phyloP scores from a whole-genome alignment of 2,113 vertebrate genomes.

The Centropus bengalensis region DNA sequence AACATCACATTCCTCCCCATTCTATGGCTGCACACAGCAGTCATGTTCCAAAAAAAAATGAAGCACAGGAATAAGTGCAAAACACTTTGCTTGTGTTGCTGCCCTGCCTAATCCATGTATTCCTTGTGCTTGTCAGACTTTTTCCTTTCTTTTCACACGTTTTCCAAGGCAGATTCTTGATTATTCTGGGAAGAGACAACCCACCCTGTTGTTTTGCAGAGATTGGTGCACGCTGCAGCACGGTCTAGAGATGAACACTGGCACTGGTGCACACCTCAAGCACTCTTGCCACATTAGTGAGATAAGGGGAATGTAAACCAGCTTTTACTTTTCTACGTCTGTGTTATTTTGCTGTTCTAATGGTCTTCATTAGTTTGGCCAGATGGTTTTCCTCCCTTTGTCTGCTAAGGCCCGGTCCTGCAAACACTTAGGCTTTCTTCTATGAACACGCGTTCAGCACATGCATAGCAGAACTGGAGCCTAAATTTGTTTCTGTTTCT shows the following conservation, averaged over 20 bases:
- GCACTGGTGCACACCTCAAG: neutral
- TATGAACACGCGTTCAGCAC: neutral
- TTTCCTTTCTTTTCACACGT: neutral
- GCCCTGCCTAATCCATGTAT: neutral
- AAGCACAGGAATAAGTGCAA: neutral
- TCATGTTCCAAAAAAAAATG: neutral
- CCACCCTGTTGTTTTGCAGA: neutral
- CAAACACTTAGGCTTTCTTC: neutral
- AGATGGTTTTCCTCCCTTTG: conserved; percentile 5
- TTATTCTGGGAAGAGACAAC: neutral
- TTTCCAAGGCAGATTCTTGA: neutral
- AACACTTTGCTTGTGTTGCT: neutral
- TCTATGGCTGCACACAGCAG: neutral
- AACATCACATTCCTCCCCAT: neutral
- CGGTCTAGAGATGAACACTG: neutral
- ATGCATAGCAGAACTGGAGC: neutral
- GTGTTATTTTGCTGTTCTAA: neutral
- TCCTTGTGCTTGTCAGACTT: neutral
- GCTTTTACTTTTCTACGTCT: neutral
- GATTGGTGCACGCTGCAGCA: fast-evolving
- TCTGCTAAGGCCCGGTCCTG: neutral
- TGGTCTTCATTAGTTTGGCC: neutral
- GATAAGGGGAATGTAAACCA: neutral
- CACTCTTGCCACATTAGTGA: neutral
- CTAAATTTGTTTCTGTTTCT: conserved; percentile 4